phyloP scores from a whole-genome alignment of 2,797 vertebrate genomes.

The Sebastes minor region DNA sequence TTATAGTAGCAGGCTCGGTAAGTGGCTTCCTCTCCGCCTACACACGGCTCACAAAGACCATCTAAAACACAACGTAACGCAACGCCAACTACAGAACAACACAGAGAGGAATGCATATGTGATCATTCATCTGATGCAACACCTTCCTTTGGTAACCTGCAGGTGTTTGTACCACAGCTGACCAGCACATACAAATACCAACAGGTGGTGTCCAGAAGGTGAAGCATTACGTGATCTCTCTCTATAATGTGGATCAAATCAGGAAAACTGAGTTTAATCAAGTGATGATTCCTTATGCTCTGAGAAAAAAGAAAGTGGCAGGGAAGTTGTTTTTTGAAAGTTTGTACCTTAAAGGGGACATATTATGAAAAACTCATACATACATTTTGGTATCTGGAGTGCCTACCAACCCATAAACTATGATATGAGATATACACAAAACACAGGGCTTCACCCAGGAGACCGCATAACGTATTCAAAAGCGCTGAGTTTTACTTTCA shows the following conservation, averaged over 20 bases:
- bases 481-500: too few relatives aligned
- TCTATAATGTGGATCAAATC: background rate
- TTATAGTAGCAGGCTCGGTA: slow-evolving; percentile 15
- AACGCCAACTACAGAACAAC: background rate
- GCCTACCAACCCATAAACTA: background rate
- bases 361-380: background rate
- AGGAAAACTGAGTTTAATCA: background rate
- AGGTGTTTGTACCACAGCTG: background rate
- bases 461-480: too few relatives aligned
- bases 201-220: background rate
- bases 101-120: background rate
- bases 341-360: background rate
- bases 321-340: background rate
- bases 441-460: too few relatives aligned
- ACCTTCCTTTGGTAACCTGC: background rate
- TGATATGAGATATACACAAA: background rate
- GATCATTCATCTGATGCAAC: background rate
- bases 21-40: slow-evolving; percentile 54
- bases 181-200: background rate
- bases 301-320: background rate
- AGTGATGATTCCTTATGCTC: background rate
- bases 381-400: background rate
- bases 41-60: slow-evolving; percentile 9
- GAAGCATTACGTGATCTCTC: background rate
- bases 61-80: slow-evolving; percentile 10